phyloP scores from a whole-genome alignment of 2,113 vertebrate genomes.

The Python bivittatus region DNA sequence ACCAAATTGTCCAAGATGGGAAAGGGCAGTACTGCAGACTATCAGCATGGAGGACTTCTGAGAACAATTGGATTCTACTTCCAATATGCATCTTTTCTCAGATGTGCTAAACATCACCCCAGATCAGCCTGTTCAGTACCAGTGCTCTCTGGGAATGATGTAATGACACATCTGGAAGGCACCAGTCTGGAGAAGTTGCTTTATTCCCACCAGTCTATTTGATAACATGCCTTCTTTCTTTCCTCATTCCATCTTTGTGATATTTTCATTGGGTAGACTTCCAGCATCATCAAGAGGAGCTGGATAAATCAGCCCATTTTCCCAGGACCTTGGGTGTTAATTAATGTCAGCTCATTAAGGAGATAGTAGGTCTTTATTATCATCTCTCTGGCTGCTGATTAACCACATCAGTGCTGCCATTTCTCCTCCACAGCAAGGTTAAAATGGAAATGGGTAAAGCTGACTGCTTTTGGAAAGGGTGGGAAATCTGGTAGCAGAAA shows the following conservation, averaged over 20 bases:
- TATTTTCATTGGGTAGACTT: constrained; percentile 74
- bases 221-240: background rate
- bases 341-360: constrained; percentile 84
- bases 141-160: background rate
- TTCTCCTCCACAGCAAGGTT: background rate
- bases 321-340: constrained; percentile 83
- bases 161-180: background rate
- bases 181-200: background rate
- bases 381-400: constrained; percentile 77
- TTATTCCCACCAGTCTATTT: background rate
- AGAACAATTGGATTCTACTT: background rate
- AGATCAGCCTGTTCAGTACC: background rate
- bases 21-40: background rate
- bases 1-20: background rate
- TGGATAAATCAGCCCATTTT: constrained; percentile 74
- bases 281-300: constrained; percentile 67
- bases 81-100: background rate
- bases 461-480: background rate
- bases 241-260: constrained; percentile 62
- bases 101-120: background rate
- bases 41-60: too few relatives aligned
- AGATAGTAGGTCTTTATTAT: constrained; percentile 83
- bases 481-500: background rate
- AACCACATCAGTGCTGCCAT: constrained; percentile 55
- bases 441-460: background rate